phyloP scores from a whole-genome alignment of 2,797 vertebrate species.

The Lacerta bilineata region DNA sequence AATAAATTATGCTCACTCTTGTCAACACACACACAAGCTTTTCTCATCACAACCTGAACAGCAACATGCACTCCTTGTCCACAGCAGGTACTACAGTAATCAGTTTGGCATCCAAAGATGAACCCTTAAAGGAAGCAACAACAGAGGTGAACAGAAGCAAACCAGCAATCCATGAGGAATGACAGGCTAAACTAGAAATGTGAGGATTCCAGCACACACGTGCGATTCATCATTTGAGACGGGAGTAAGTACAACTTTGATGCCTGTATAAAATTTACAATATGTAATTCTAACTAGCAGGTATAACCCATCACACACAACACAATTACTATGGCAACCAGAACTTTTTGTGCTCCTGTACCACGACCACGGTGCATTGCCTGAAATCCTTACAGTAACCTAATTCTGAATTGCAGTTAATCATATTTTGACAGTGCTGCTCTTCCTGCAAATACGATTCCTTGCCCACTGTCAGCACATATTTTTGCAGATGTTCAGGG shows the following conservation, averaged over 20 bases:
- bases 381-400: constrained; percentile 1
- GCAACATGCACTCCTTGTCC: background rate
- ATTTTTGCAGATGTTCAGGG: background rate
- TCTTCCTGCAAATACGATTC: background rate
- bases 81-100: background rate
- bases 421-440: background rate
- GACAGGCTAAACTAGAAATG: background rate
- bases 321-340: constrained; percentile 52
- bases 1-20: background rate
- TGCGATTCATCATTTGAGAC: background rate
- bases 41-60: background rate
- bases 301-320: background rate
- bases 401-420: constrained; percentile 39
- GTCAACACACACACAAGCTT: constrained; percentile 14
- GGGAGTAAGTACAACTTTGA: constrained; percentile 9
- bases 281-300: constrained; percentile 42
- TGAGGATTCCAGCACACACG: background rate
- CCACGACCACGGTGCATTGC: constrained; percentile 25
- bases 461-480: background rate
- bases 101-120: background rate
- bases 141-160: constrained; percentile 17
- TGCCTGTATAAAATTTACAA: constrained; percentile 28
- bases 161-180: constrained; percentile 20
- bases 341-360: constrained; percentile 45
- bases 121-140: constrained; percentile 14